phyloP scores from a whole-genome alignment of 2,888 invertebrate species.

The Lasioglossum morio region DNA sequence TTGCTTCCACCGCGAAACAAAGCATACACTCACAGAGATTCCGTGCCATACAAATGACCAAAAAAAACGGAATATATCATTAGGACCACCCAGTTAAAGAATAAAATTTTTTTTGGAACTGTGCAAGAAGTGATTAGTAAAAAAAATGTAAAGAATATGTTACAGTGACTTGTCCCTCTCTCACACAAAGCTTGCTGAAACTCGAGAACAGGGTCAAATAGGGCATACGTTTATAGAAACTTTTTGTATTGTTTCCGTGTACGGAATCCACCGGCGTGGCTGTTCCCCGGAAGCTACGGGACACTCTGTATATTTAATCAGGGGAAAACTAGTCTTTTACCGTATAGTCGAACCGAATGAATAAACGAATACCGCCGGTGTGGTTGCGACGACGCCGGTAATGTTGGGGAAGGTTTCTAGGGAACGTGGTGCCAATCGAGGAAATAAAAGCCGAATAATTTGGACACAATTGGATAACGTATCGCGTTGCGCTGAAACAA shows the following conservation, averaged over 20 bases:
- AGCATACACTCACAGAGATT: neutral
- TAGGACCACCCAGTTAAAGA: neutral
- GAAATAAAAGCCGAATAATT: constrained; percentile 67
- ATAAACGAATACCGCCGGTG: neutral
- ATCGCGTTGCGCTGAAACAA: constrained; percentile 62
- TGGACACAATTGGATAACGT: constrained; percentile 68
- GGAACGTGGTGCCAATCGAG: neutral
- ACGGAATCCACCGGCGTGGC: neutral
- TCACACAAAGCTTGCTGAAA: neutral
- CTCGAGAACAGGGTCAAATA: neutral
- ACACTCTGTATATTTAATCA: constrained; percentile 12
- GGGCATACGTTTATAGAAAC: neutral
- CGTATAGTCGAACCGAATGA: constrained; percentile 7
- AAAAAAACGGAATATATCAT: neutral
- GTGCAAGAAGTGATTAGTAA: neutral
- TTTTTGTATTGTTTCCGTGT: neutral
- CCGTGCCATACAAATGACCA: neutral
- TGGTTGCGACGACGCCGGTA: neutral
- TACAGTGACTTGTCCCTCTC: neutral
- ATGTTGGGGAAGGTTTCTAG: neutral
- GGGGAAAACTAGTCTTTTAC: neutral
- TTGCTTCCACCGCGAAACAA: neutral
- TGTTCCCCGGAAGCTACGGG: neutral
- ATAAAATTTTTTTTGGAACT: neutral
- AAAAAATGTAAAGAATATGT: neutral